phyloP scores from a whole-genome alignment of 2,113 vertebrate genomes.

The Pachypanchax playfairii region DNA sequence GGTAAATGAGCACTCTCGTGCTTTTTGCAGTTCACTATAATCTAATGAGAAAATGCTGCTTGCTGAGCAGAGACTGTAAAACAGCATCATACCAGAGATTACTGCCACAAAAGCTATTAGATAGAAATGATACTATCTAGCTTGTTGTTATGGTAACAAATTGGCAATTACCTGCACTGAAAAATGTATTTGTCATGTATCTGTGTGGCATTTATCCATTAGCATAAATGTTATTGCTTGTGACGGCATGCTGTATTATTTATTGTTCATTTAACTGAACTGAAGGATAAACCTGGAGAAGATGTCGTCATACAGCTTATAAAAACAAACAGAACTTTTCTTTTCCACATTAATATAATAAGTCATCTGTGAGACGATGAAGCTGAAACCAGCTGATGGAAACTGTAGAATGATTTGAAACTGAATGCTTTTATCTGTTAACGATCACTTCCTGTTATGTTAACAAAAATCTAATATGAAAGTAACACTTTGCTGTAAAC shows the following conservation, averaged over 20 bases:
- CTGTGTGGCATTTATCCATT: slow-evolving; percentile 41
- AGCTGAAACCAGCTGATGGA: too few species aligned
- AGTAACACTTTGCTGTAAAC: too few species aligned
- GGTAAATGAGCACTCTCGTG: slow-evolving; percentile 67
- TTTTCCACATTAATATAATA: too few species aligned
- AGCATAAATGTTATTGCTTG: neutral
- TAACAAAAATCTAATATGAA: too few species aligned
- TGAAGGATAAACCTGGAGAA: too few species aligned
- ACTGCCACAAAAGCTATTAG: slow-evolving; percentile 63
- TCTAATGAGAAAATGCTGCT: slow-evolving; percentile 73
- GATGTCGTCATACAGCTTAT: too few species aligned
- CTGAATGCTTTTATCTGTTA: too few species aligned
- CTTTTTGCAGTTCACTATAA: slow-evolving; percentile 70
- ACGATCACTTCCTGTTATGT: too few species aligned
- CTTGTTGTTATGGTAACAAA: slow-evolving; percentile 66
- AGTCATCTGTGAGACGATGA: too few species aligned
- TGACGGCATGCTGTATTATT: neutral
- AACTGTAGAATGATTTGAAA: too few species aligned
- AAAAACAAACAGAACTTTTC: too few species aligned
- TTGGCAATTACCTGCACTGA: slow-evolving; percentile 71
- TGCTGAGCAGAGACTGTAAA: slow-evolving; percentile 65
- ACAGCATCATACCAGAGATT: slow-evolving; percentile 49
- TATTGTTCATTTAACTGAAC: neutral
- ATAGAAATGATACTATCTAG: slow-evolving; percentile 42
- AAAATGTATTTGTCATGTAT: slow-evolving; percentile 58